Conservation (phyloP, 2,888 invertebrate species). For the Drosophila multiciliata region DNA sequence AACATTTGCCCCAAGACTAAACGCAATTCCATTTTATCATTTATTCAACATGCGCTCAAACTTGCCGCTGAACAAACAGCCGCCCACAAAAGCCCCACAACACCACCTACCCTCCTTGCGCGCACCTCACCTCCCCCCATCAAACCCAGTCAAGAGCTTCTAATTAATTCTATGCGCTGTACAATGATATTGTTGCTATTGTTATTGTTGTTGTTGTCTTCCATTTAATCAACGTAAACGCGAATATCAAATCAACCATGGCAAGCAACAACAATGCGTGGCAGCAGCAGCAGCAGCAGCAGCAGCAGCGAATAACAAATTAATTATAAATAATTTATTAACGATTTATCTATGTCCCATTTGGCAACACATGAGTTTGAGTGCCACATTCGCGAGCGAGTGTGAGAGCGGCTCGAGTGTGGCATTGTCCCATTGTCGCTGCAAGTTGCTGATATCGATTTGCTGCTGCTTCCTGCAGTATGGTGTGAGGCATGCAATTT, state of each 20-base stretch:
- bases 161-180: constrained; percentile 73
- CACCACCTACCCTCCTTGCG: background rate
- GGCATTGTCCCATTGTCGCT: constrained; percentile 50
- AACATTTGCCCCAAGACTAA: constrained; percentile 47
- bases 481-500: constrained; percentile 77
- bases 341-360: constrained; percentile 77
- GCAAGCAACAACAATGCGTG: constrained; percentile 26
- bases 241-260: constrained; percentile 77
- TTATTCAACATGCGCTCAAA: constrained; percentile 75
- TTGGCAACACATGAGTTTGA: constrained; percentile 70
- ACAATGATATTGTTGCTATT: constrained; percentile 31
- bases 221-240: constrained; percentile 80
- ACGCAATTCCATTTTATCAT: constrained; percentile 81
- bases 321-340: constrained; percentile 82
- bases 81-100: constrained; percentile 4
- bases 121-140: constrained; percentile 3
- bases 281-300: constrained; percentile 25
- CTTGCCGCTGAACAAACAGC: constrained; percentile 33
- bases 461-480: constrained; percentile 58
- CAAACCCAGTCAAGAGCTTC: constrained; percentile 50
- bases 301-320: constrained; percentile 67
- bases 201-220: constrained; percentile 49
- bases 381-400: constrained; percentile 16
- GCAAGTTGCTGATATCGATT: constrained; percentile 62
- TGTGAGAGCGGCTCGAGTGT: constrained; percentile 32